These are phyloP conservation scores for Heliconius charithonia DNA, from an alignment of 2,888 invertebrate genomes.

Conservation along the genomic window DNA sequence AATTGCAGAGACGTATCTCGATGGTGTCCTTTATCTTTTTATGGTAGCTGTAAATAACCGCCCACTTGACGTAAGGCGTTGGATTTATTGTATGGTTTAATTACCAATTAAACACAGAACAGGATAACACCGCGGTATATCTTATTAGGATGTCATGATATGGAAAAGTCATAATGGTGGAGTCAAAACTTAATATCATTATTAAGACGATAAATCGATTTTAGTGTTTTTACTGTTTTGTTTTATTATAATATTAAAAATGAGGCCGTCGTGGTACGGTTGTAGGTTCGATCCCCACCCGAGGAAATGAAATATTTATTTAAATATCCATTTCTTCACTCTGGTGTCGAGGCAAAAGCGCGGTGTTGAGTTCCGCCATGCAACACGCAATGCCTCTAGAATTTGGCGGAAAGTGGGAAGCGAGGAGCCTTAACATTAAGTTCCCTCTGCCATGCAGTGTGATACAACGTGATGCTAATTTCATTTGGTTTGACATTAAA, in stretches of 20 bases:
- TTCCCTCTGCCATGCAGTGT: too few species aligned
- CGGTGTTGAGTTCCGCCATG: too few species aligned
- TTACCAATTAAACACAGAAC: constrained; percentile 59
- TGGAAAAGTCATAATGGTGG: constrained; percentile 20
- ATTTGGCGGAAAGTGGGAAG: too few species aligned
- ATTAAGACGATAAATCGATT: background rate
- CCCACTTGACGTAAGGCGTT: constrained; percentile 58
- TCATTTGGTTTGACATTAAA: background rate
- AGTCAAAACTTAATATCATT: background rate
- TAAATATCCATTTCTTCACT: too few species aligned
- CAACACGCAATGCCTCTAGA: too few species aligned
- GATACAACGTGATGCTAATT: too few species aligned
- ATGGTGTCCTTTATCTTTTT: constrained; percentile 69
- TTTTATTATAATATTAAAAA: background rate
- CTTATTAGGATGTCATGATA: constrained; percentile 17
- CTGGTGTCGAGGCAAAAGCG: too few species aligned
- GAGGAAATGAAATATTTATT: too few species aligned
- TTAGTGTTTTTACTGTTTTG: constrained; percentile 1
- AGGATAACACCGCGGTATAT: constrained; percentile 50
- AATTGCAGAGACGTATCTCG: constrained; percentile 60
- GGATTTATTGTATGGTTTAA: constrained; percentile 68
- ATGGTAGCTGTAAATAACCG: constrained; percentile 69
- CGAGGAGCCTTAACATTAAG: too few species aligned
- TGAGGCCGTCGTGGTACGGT: too few species aligned
- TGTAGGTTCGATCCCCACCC: too few species aligned